phyloP scores from a whole-genome alignment of 2,113 vertebrate genomes.

The Lethenteron camtschaticum region DNA sequence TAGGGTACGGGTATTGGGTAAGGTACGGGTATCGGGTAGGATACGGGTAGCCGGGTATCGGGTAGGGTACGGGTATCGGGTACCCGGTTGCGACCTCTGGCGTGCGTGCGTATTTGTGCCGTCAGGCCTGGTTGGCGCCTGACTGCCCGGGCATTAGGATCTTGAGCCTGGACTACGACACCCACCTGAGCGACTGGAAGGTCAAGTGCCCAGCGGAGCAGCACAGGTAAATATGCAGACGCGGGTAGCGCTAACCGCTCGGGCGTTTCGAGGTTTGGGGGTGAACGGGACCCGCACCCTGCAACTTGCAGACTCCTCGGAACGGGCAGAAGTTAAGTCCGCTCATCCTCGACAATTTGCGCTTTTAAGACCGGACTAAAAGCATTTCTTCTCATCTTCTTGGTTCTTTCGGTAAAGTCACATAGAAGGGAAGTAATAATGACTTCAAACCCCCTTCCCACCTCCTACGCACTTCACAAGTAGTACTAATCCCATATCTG shows the following conservation, averaged over 20 bases:
- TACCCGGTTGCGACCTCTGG: too few relatives aligned
- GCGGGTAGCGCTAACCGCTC: too few relatives aligned
- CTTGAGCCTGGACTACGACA: conserved; percentile 85
- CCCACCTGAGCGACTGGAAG: conserved; percentile 79
- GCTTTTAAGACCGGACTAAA: neutral
- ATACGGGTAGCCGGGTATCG: too few relatives aligned
- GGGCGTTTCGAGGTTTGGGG: neutral
- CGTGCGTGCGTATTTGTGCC: neutral
- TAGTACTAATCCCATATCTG: too few relatives aligned
- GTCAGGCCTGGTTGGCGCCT: conserved; percentile 62
- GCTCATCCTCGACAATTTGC: neutral
- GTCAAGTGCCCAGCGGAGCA: conserved; percentile 63
- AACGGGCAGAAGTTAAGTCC: neutral
- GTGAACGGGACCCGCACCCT: neutral
- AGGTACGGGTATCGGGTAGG: too few relatives aligned
- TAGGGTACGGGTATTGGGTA: too few relatives aligned
- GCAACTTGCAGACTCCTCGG: neutral
- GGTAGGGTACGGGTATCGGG: too few relatives aligned
- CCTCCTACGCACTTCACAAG: too few relatives aligned
- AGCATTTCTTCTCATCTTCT: neutral
- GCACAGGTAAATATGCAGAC: conserved; percentile 33
- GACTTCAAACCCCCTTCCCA: too few relatives aligned
- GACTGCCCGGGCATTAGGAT: conserved; percentile 72
- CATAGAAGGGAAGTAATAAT: too few relatives aligned
- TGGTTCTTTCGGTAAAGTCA: too few relatives aligned